Evolutionary conservation across 2,113 vertebrate species (phyloP), one percentile per base, ranked within the genome.

Genomic region (Vimba vimba): DNA sequence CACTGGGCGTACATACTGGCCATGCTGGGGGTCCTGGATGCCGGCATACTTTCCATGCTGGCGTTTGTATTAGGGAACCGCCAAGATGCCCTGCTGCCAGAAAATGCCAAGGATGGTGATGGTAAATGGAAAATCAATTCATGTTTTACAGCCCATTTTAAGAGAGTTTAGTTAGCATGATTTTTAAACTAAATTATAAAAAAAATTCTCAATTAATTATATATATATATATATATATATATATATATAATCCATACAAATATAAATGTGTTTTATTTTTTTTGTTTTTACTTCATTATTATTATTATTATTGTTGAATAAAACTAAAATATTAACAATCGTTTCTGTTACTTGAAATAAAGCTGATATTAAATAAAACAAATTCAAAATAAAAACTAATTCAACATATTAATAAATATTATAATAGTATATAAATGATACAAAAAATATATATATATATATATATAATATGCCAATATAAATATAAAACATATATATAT

Each of bases 1-100:
- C 95, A 96, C 92, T 96, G 96, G 96, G 95, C 95, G 50, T 96
- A 94, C 84, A 91, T 95, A n/a, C 90, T 97, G 60, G 96, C 96
- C 87, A 85, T 97, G 33, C 91, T 97, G 84, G 96, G 95, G 0
- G 92, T 95, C 17, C 87, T 96, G 71, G 96, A 97, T 0, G 94
- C 95, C 1, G 91, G 92, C 19, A 95, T 96, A 36, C 91, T 96
- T 86, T 92, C 95, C 66, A 95, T 93, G 0, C 87, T 96, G 57
- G 96, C 96, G 2, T 96, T 97, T 6, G 95, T 96, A 2, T 92
- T 97, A 2, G 96, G 94, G 6, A 97, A 95, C 89, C 91, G 95
- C 10, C 96, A 97, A 81, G 96, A 97, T 0, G 95, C 94, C 0
- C 92, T 97, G 60, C 92, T 96, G 64, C 96, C 96, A 0, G 92